phyloP scores from a whole-genome alignment of 2,113 vertebrate genomes.

The Thymallus thymallus region DNA sequence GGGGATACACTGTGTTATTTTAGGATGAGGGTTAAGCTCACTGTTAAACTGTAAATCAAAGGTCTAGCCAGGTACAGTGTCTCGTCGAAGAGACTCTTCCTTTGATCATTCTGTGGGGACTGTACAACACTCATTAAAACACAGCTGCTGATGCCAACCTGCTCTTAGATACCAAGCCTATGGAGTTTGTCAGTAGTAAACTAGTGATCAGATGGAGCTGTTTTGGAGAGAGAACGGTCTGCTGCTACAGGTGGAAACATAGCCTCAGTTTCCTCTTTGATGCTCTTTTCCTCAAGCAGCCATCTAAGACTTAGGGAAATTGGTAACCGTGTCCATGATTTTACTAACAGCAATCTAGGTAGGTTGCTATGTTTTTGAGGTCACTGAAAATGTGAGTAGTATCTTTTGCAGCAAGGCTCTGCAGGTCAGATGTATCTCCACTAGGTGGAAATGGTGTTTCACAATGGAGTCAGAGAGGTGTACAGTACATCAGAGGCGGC shows the following conservation, averaged over 20 bases:
- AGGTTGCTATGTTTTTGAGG: background rate
- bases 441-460: background rate
- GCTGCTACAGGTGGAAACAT: constrained; percentile 32
- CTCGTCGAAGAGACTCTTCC: background rate
- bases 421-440: background rate
- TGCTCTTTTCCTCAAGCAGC: background rate
- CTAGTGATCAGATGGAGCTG: constrained; percentile 1
- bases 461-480: background rate
- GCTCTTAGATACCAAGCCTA: constrained; percentile 9
- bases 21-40: no score
- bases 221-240: constrained; percentile 5
- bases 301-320: constrained; percentile 1
- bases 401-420: background rate
- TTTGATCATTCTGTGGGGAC: constrained; percentile 21
- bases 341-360: background rate
- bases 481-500: background rate
- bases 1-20: no score
- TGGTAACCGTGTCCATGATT: background rate
- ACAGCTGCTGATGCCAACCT: constrained; percentile 12
- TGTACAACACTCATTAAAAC: background rate
- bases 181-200: constrained; percentile 10
- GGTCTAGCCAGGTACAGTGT: background rate
- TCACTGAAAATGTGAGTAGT: background rate
- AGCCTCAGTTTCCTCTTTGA: constrained; percentile 5
- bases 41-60: no score